Evolutionary conservation across 2,888 invertebrate species (phyloP).

Genomic region (Tenthredo distinguenda): DNA sequence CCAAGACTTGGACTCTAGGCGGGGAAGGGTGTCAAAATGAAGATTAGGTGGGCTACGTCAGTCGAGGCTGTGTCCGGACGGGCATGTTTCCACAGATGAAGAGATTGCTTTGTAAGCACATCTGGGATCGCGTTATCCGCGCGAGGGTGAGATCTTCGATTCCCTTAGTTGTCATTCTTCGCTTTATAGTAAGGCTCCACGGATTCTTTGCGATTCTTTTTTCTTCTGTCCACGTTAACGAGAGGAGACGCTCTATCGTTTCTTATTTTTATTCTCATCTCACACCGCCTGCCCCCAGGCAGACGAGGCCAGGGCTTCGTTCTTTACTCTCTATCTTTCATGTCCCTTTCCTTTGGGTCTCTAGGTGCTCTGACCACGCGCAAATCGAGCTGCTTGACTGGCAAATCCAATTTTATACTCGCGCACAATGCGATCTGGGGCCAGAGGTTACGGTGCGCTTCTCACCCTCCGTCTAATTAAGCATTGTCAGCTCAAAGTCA

Average conservation of each 20-base stretch:
- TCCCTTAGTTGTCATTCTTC: conserved; percentile 47
- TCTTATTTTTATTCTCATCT: background rate
- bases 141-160: conserved; percentile 39
- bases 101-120: conserved; percentile 74
- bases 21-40: conserved; percentile 62
- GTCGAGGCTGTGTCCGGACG: conserved; percentile 30
- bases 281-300: conserved; percentile 15
- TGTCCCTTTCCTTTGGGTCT: background rate
- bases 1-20: conserved; percentile 62
- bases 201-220: conserved; percentile 11
- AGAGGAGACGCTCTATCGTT: conserved; percentile 31
- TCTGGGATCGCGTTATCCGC: conserved; percentile 58
- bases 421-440: conserved; percentile 10
- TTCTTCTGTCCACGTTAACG: conserved; percentile 9
- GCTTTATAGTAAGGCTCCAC: background rate
- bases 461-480: conserved; percentile 52
- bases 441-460: conserved; percentile 18
- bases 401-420: conserved; percentile 34
- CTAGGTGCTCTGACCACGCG: conserved; percentile 42
- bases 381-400: conserved; percentile 44
- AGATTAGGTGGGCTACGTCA: conserved; percentile 64
- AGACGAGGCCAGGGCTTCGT: background rate
- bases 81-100: conserved; percentile 65
- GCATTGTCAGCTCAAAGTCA: conserved; percentile 45
- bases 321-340: conserved; percentile 4